These are phyloP conservation scores for Augochlorella aurata DNA, from an alignment of 2,888 invertebrate species.

Conservation along the genomic window DNA sequence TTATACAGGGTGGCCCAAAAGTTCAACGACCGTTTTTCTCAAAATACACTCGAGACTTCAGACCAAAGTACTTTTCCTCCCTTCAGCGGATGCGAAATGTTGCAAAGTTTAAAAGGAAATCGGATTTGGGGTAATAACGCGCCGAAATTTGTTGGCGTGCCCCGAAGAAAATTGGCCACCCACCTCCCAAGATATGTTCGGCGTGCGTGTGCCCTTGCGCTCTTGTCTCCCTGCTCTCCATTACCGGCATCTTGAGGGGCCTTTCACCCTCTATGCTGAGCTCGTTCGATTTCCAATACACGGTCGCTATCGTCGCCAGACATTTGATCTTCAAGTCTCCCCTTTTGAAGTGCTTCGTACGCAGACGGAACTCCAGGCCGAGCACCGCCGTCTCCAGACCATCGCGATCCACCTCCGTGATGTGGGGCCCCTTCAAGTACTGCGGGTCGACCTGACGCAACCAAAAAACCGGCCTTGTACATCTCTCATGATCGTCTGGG, in stretches of 20 bases:
- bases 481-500: constrained; percentile 5
- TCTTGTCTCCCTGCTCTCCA: constrained; percentile 89
- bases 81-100: too few species aligned
- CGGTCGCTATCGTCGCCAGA: constrained; percentile 92
- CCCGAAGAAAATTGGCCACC: not conserved
- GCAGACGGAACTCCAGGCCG: constrained; percentile 91
- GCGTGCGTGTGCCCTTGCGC: constrained; percentile 85
- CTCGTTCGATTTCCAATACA: constrained; percentile 94
- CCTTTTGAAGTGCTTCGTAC: constrained; percentile 90
- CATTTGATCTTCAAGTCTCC: constrained; percentile 95
- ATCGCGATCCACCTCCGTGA: constrained; percentile 83
- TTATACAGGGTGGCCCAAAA: not conserved
- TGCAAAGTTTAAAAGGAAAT: too few species aligned
- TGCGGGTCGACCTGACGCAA: constrained; percentile 80
- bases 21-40: not conserved
- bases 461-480: constrained; percentile 7
- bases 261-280: constrained; percentile 92
- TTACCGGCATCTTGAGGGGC: constrained; percentile 86
- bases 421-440: constrained; percentile 82
- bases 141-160: too few species aligned
- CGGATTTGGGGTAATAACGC: too few species aligned
- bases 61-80: too few species aligned
- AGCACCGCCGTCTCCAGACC: constrained; percentile 90
- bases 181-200: constrained; percentile 88
- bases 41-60: too few species aligned